These are phyloP conservation scores for Eristalinus sepulchralis DNA, from an alignment of 2,888 invertebrate genomes.

Conservation along the genomic window DNA sequence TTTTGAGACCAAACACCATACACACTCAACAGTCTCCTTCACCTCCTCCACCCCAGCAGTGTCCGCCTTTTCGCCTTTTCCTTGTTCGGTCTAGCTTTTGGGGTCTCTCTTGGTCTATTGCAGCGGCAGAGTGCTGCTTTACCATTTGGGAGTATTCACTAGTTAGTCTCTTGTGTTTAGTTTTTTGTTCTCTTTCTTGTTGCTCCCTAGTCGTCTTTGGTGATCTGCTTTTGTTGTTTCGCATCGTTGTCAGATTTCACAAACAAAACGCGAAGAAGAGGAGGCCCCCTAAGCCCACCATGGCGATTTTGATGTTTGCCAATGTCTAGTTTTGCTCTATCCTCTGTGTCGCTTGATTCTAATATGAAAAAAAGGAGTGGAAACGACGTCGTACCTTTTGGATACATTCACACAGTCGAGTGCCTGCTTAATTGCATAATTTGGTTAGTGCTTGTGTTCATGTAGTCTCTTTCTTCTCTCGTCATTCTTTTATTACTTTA, in stretches of 20 bases:
- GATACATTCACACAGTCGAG: neutral
- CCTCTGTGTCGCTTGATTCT: constrained; percentile 24
- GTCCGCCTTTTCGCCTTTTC: constrained; percentile 15
- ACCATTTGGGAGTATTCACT: constrained; percentile 59
- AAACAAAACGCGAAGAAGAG: neutral
- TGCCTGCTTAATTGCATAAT: constrained; percentile 67
- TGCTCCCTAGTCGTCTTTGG: constrained; percentile 61
- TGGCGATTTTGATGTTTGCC: constrained; percentile 26
- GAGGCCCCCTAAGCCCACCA: constrained; percentile 15
- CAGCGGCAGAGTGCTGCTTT: constrained; percentile 25
- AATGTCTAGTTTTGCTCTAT: constrained; percentile 20
- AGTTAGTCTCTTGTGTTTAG: constrained; percentile 30
- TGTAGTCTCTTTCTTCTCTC: constrained; percentile 43
- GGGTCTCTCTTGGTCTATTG: constrained; percentile 32
- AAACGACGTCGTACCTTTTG: constrained; percentile 20
- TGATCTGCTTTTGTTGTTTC: constrained; percentile 68
- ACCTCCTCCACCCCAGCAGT: neutral
- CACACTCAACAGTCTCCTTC: constrained; percentile 55
- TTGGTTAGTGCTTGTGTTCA: constrained; percentile 66
- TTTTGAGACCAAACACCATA: constrained; percentile 64
- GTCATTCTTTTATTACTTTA: constrained; percentile 22
- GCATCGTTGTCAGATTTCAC: constrained; percentile 71
- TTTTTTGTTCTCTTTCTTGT: constrained; percentile 45
- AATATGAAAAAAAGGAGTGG: constrained; percentile 58
- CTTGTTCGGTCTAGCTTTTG: constrained; percentile 29